Evolutionary conservation across 2,113 vertebrate genomes (phyloP).

Genomic region (Saguinus midas): DNA sequence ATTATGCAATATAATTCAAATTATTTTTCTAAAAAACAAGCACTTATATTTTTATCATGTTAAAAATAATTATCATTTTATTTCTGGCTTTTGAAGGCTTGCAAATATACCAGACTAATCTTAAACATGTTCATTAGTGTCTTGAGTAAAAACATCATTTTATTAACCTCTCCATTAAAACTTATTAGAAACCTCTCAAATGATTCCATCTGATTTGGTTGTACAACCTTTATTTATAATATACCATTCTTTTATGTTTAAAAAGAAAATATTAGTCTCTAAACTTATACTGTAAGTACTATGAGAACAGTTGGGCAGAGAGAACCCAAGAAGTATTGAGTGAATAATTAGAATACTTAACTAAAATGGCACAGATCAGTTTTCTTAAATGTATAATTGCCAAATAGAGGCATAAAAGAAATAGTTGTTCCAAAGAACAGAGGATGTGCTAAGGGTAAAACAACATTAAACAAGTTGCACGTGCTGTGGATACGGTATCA

Average conservation of each 20-base stretch:
- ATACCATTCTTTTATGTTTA: not conserved
- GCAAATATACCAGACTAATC: not conserved
- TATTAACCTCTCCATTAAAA: not conserved
- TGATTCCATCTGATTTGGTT: not conserved
- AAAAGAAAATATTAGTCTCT: not conserved
- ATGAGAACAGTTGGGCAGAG: not conserved
- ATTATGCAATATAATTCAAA: not conserved
- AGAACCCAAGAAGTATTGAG: not conserved
- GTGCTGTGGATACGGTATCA: not conserved
- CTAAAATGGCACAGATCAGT: not conserved
- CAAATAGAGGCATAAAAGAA: not conserved
- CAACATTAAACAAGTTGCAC: not conserved
- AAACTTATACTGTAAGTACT: not conserved
- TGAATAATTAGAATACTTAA: not conserved
- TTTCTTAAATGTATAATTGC: not conserved
- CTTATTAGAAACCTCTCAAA: not conserved
- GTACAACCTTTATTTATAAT: not conserved
- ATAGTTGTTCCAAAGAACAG: not conserved
- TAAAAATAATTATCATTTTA: not conserved
- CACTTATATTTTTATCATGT: not conserved
- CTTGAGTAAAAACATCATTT: not conserved
- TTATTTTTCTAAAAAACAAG: not conserved
- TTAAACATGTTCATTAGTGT: not conserved
- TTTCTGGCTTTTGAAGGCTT: not conserved
- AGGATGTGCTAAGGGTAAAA: not conserved